Evolutionary conservation across 1,140 invertebrate genomes (phyloP), one percentile per base, ranked within the genome.

Genomic region (Pogonomyrmex barbatus): DNA sequence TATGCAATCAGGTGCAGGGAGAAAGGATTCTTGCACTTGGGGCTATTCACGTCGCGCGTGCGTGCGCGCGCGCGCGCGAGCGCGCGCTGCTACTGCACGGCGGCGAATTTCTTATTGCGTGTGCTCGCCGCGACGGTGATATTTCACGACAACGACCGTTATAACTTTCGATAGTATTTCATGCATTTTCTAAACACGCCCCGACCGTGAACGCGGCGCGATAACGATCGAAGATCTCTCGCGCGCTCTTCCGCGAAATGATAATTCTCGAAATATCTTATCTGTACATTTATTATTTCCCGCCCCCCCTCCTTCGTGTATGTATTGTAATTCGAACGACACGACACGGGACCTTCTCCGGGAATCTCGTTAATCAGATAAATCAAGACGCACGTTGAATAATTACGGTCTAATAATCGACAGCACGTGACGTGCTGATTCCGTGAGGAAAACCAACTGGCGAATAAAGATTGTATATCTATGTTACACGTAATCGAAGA

Each of bases 1-100:
- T 89, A 77, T 87, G 86, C 86, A 90, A 90, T 76, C 75, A 85
- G 60, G 76, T 85, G 67, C 85, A 87, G 58, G 71, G 79, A 83
- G 85, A 84, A 83, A 84, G 79, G 85, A 87, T 73, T 68, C 65
- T 87, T 65, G 76, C 86, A 62, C 78, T 87, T 73, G 9, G 65
- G 75, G 54, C 78, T 71, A 68, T 89, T 87, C 62, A 77, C 77
- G 62, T 86, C 68, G 60, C 24, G 24, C 24, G 24, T 24, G 24
- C 24, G 24, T 0, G 24, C 24, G 24, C 24, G 24, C 24, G 24
- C 24, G 24, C 12, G 24, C 24, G 24, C 12, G n/a, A n/a, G 24
- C 24, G 24, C 24, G 24, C 24, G 24, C 12, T 8, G 88, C 81
- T 89, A 87, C 85, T 54, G 73, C 70, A 56, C 65, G 58, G 39